Percentiles rank a stretch among this genome's conserved stretches.
phyloP scores from a whole-genome alignment of 2,888 invertebrate species.

The Atrina japonica region DNA sequence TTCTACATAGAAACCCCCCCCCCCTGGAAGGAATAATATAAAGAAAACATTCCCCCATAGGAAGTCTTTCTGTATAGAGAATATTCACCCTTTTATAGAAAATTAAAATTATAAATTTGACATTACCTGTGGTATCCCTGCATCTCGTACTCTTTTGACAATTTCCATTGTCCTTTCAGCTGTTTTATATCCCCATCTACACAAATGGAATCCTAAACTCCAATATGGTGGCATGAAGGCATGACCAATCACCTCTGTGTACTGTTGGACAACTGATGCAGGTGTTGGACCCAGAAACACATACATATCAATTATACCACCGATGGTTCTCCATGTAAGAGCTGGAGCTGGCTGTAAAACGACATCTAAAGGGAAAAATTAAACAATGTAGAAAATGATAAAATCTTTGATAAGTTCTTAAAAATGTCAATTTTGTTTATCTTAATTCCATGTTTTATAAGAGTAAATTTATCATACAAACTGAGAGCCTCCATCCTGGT shows the following conservation, averaged over 20 bases:
- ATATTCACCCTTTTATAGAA: no score
- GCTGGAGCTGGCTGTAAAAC: constrained; percentile 86
- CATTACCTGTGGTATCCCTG: constrained; percentile 69
- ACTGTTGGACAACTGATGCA: constrained; percentile 79
- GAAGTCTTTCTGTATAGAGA: no score
- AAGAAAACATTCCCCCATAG: no score
- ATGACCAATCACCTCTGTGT: constrained; percentile 68
- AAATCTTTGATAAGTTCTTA: no score
- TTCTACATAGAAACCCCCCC: no score
- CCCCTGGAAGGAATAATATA: no score
- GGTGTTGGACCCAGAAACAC: constrained; percentile 89
- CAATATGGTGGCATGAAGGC: constrained; percentile 83
- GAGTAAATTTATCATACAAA: no score
- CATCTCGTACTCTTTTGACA: constrained; percentile 56
- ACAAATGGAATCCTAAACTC: constrained; percentile 92
- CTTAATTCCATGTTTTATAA: no score
- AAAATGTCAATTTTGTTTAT: no score
- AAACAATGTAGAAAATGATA: no score
- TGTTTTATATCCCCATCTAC: constrained; percentile 83
- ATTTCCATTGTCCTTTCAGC: constrained; percentile 61
- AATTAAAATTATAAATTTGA: no score
- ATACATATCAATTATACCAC: constrained; percentile 89
- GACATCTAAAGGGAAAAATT: constrained; percentile 61
- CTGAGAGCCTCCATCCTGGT: no score
- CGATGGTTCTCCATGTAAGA: constrained; percentile 89